Base-by-base conservation (phyloP, 2,888 invertebrate species). In the Amblyjoppa proteus region DNA sequence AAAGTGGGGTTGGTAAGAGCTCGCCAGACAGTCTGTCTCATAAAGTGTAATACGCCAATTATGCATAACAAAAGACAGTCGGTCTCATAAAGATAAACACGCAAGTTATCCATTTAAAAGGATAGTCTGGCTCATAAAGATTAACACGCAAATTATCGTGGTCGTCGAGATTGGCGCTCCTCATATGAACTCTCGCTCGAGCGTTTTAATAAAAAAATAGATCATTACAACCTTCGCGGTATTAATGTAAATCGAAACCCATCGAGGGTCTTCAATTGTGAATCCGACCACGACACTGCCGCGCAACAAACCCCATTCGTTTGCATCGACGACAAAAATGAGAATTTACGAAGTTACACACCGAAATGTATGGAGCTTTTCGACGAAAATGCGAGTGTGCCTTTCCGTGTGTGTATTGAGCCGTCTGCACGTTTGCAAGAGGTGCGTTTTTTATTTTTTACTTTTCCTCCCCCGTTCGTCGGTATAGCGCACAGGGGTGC, bases 331-430 rank as follows among this genome's bases (percentile, higher is more conserved):
- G 81, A 81, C 71, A 69, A 78, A 77, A 78, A 76, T 73, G 64
- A 74, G 69, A 49, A 81, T 81, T 81, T 78, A 86, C 83, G 81
- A 84, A 83, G 75, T 74, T 77, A 78, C 81, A 34, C 69, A 58
- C 49, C n/a, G 51, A 69, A 53, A 45, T 75, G 25, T 70, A 34
- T 71, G 78, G 45, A 28, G 34, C 69, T 45, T 38, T 58, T 41
- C 45, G 28, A 58, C 58, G 25, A 5, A 28, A 58, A 25, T 28
- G 28, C 25, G 38, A 6, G 51, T 64, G 2, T n/a, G 20, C 41
- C 13, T 56, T 58, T 64, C 58, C 31, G n/a, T 74, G 49, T 51
- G 74, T 69, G 51, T 58, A 64, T 53, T 11, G 45, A 25, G 70
- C 70, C 53, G 49, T n/a, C 70, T 41, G 41, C 58, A 83, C 45